Evolutionary conservation across 2,113 vertebrate species (phyloP), one percentile per base, ranked within the genome.

Genomic region (Syngnathus scovelli): DNA sequence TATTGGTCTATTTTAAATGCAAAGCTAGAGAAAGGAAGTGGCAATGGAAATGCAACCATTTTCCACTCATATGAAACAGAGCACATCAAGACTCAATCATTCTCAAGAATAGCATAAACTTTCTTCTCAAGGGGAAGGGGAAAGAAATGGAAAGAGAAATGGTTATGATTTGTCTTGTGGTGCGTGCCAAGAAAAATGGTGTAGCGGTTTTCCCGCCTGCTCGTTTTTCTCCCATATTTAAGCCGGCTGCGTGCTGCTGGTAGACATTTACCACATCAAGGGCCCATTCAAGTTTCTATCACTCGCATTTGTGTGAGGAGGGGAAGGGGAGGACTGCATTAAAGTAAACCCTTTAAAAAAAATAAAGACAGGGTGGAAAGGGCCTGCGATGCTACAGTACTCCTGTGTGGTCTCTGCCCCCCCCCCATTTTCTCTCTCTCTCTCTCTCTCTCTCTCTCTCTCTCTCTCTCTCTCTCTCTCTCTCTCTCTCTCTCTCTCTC

Each of bases 221-320:
- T 43, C 60, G 23, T 55, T 69, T 76, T 66, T 72, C 71, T 76
- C 68, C 37, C 67, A 52, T 63, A 60, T 79, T 70, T 69, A 72
- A 79, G 67, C 78, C 74, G 71, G 49, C 51, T 69, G 68, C 58
- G 76, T 71, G 70, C 64, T 82, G 15, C 38, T 64, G 75, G 78
- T 76, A 82, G 70, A 61, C 76, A 72, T 67, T 77, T 62, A 64
- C 87, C 82, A 90, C 87, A 88, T 90, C 79, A 90, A 83, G 85
- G 70, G 44, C 48, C 23, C 76, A 67, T 76, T 78, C 43, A 60
- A 18, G 78, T 83, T 75, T 82, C 70, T 72, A 69, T 81, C 74
- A 71, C 61, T 64, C 60, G 61, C 44, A 69, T 68, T 69, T 77
- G 27, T 55, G 61, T 73, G 68, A n/a, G 13, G 33, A 6, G 11